Evolutionary conservation across 2,888 invertebrate species (phyloP).

Genomic region (Aleiodes testaceus): DNA sequence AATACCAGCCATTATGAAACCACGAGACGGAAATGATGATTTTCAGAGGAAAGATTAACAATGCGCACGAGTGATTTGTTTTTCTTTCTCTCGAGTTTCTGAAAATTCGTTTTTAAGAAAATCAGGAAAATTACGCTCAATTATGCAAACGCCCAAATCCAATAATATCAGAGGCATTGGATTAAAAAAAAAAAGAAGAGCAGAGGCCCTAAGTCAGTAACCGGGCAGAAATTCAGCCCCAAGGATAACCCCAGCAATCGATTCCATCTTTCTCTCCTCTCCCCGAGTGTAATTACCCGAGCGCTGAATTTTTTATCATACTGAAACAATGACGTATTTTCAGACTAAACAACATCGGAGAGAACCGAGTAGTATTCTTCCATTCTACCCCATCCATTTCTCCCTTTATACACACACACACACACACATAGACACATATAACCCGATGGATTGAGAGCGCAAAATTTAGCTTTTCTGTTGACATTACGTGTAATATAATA

Average conservation of each 20-base stretch:
- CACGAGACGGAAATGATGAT: constrained; percentile 43
- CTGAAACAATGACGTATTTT: constrained; percentile 80
- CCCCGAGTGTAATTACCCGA: constrained; percentile 76
- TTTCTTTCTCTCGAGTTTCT: constrained; percentile 42
- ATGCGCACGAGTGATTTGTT: constrained; percentile 59
- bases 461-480: constrained; percentile 55
- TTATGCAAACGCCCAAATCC: too few species aligned
- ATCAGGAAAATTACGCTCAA: too few species aligned
- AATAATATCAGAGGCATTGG: too few species aligned
- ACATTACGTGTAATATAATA: constrained; percentile 69
- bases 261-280: constrained; percentile 58
- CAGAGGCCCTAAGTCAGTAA: constrained; percentile 60
- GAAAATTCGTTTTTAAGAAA: too few species aligned
- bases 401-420: constrained; percentile 38
- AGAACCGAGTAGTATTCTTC: constrained; percentile 58
- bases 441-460: constrained; percentile 2
- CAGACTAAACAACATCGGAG: constrained; percentile 77
- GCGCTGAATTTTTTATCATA: constrained; percentile 80
- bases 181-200: constrained; percentile 13
- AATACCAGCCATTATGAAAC: constrained; percentile 42
- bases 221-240: constrained; percentile 60
- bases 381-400: constrained; percentile 47
- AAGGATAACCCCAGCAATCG: constrained; percentile 69
- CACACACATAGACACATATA: constrained; percentile 4
- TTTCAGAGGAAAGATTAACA: constrained; percentile 57